Evolutionary conservation across 1,140 invertebrate species (phyloP).

Genomic region (Aphis craccivora): DNA sequence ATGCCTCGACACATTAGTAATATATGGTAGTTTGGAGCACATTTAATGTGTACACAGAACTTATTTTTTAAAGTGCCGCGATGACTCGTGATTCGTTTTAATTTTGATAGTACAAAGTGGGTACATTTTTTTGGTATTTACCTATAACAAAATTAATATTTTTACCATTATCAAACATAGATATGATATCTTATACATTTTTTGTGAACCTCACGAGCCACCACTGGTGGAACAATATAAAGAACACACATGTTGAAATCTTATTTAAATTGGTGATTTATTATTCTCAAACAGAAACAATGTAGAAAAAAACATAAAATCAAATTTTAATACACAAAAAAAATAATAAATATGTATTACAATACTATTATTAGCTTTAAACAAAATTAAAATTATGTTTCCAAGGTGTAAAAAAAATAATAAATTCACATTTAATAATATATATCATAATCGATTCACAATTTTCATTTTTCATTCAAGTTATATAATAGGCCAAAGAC

Average conservation of each 20-base stretch:
- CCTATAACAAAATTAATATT: too few species aligned
- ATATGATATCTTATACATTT: too few species aligned
- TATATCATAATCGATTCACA: background rate
- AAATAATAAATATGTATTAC: slow-evolving; percentile 27
- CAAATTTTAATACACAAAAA: slow-evolving; percentile 27
- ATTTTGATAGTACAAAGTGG: too few species aligned
- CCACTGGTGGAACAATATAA: background rate
- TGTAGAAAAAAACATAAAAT: slow-evolving; percentile 27
- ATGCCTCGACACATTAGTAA: too few species aligned
- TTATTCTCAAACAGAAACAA: background rate
- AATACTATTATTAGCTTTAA: slow-evolving; percentile 30
- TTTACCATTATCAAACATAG: too few species aligned
- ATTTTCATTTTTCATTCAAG: background rate
- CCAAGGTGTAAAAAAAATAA: slow-evolving; percentile 23
- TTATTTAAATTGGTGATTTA: background rate
- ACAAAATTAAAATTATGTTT: slow-evolving; percentile 37
- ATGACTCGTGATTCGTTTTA: too few species aligned
- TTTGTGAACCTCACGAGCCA: too few species aligned
- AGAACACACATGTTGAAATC: background rate
- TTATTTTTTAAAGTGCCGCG: too few species aligned
- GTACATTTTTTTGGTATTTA: too few species aligned
- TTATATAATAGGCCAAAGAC: background rate
- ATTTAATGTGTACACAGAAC: too few species aligned
- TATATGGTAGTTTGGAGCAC: too few species aligned
- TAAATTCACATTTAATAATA: background rate